These are phyloP conservation scores for Macaria liturata DNA, from an alignment of 2,888 invertebrate genomes.

Conservation along the genomic window DNA sequence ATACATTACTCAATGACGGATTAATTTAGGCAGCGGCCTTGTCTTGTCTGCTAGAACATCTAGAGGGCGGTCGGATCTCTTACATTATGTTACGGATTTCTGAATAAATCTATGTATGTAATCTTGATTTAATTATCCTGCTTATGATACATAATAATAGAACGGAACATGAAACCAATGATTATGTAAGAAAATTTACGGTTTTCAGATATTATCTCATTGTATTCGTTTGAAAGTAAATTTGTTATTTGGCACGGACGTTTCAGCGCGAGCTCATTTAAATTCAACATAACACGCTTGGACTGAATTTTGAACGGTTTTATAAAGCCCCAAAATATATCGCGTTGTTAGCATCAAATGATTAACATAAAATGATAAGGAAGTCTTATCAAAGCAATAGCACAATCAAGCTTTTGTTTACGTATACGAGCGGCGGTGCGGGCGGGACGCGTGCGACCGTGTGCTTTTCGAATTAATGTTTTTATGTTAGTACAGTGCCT, in stretches of 20 bases:
- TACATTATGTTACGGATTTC: constrained; percentile 3
- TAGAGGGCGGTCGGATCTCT: constrained; percentile 25
- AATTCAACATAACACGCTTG: background rate
- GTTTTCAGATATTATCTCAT: no score
- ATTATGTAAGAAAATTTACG: no score
- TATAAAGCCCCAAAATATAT: background rate
- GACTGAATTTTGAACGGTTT: constrained; percentile 3
- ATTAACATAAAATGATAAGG: constrained; percentile 24
- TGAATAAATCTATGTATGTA: no score
- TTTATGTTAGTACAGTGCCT: no score
- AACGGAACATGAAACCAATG: no score
- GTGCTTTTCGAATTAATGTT: constrained; percentile 21
- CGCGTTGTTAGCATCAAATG: constrained; percentile 7
- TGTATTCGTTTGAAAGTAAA: no score
- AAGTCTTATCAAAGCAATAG: constrained; percentile 23
- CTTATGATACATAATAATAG: no score
- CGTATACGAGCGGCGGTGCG: constrained; percentile 8
- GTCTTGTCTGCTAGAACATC: constrained; percentile 25
- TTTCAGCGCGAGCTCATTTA: no score
- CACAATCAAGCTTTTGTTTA: constrained; percentile 22
- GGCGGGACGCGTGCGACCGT: constrained; percentile 22
- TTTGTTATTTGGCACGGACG: no score
- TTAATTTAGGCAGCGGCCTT: constrained; percentile 30
- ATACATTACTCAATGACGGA: constrained; percentile 35
- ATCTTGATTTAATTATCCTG: no score